Conservation (phyloP, 1,140 invertebrate species). For the Anastrepha ludens region DNA sequence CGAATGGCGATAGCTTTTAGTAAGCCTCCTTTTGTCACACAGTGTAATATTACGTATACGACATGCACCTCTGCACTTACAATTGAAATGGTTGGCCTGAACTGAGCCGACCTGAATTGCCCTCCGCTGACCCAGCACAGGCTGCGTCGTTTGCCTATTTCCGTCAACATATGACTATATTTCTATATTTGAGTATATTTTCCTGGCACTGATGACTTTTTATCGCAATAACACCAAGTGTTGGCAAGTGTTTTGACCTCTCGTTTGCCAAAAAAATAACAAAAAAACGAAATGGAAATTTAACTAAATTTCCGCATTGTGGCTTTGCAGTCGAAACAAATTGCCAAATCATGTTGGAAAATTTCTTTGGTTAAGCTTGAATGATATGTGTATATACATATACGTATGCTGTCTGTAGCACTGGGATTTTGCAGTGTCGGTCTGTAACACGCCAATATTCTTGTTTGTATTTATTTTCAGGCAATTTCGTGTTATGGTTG, state of each 20-base stretch:
- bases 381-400: neutral
- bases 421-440: neutral
- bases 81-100: neutral
- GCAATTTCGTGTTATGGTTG: neutral
- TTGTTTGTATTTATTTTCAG: neutral
- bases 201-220: neutral
- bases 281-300: neutral
- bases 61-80: neutral
- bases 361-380: neutral
- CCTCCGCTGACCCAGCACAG: neutral
- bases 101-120: neutral
- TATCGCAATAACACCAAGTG: constrained; percentile 9
- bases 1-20: no score
- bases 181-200: neutral
- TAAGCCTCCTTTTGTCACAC: no score
- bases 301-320: neutral
- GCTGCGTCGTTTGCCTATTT: neutral
- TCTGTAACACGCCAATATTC: neutral
- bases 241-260: neutral
- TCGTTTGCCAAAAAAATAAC: neutral
- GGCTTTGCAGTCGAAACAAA: constrained; percentile 22
- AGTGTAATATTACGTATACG: neutral
- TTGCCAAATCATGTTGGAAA: constrained; percentile 38
- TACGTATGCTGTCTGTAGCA: neutral
- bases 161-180: neutral